phyloP scores from a whole-genome alignment of 2,113 vertebrate species.

The Leptobrachium leishanense region DNA sequence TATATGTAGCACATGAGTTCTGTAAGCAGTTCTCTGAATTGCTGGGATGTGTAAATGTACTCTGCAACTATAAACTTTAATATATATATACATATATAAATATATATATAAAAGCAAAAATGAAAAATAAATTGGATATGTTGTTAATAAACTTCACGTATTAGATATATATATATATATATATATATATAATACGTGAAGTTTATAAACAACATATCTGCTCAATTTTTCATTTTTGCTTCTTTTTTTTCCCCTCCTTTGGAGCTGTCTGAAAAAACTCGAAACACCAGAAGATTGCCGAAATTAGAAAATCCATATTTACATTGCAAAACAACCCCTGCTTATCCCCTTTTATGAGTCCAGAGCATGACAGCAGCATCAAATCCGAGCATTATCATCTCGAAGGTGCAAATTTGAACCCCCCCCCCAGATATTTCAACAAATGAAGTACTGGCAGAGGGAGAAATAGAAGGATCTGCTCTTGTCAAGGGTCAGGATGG shows the following conservation, averaged over 20 bases:
- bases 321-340: constrained; percentile 26
- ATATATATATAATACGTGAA: too few species aligned
- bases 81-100: too few species aligned
- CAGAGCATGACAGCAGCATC: constrained; percentile 76
- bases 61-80: too few species aligned
- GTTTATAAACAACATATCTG: not conserved
- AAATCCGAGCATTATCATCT: constrained; percentile 86
- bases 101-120: too few species aligned
- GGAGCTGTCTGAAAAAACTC: too few species aligned
- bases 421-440: constrained; percentile 78
- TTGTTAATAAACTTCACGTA: too few species aligned
- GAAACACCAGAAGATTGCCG: not conserved
- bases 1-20: too few species aligned
- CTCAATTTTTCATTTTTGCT: not conserved
- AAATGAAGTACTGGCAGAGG: constrained; percentile 90
- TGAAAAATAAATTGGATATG: too few species aligned
- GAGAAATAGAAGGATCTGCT: constrained; percentile 88
- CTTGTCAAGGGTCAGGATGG: constrained; percentile 94
- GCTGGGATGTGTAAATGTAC: too few species aligned
- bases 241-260: too few species aligned
- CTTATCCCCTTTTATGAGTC: constrained; percentile 6
- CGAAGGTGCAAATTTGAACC: constrained; percentile 85
- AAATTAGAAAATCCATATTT: constrained; percentile 42
- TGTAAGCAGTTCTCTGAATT: too few species aligned
- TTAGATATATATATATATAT: too few species aligned